Conservation (phyloP, 2,797 vertebrate genomes). For the Cyclopterus lumpus region DNA sequence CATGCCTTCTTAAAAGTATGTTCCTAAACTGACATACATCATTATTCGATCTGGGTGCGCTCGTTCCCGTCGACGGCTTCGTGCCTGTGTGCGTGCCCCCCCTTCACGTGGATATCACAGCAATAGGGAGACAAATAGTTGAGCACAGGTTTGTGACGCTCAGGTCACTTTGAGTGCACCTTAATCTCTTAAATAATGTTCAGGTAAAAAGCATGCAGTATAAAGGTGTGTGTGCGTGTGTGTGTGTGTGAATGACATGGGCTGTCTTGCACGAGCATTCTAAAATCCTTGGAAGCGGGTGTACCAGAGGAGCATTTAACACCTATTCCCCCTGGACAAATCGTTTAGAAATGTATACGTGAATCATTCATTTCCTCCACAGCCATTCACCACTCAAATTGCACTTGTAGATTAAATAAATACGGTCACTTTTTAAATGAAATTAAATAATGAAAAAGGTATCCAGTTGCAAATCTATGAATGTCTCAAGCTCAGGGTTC, state of each 20-base stretch:
- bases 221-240: not conserved
- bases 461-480: not conserved
- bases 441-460: not conserved
- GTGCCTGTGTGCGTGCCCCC: conserved; percentile 16
- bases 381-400: not conserved
- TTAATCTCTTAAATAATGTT: not conserved
- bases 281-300: not conserved
- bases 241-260: not conserved
- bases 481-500: not conserved
- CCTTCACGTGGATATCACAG: not conserved
- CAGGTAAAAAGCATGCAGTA: not conserved
- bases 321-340: not conserved
- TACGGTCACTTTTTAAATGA: not conserved
- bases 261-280: not conserved
- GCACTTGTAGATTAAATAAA: not conserved
- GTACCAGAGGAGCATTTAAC: not conserved
- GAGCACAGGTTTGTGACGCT: not conserved
- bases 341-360: not conserved
- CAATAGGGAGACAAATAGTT: not conserved
- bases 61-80: not conserved
- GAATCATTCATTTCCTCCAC: not conserved
- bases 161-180: not conserved
- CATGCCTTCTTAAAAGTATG: not conserved
- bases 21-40: not conserved
- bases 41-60: not conserved